Percentiles rank a stretch among this genome's conserved stretches.
phyloP scores from a whole-genome alignment of 2,888 invertebrate species.

The Drosophila infuscata region DNA sequence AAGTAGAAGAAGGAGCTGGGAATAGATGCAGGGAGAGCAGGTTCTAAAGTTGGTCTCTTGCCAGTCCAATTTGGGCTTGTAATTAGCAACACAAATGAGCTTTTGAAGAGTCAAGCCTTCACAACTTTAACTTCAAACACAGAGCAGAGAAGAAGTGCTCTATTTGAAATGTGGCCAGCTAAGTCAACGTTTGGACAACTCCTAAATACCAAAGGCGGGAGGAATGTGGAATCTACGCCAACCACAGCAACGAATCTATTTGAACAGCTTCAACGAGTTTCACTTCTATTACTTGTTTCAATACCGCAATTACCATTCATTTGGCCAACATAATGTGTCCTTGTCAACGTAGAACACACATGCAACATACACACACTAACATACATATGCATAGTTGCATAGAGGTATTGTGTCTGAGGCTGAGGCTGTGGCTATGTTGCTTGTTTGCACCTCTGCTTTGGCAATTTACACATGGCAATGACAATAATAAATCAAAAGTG shows the following conservation, averaged over 20 bases:
- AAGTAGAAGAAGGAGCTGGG: neutral
- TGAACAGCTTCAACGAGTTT: slow-evolving; percentile 52
- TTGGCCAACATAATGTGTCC: slow-evolving; percentile 78
- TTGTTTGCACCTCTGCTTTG: slow-evolving; percentile 79
- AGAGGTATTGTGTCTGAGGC: slow-evolving; percentile 9
- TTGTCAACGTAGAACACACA: slow-evolving; percentile 59
- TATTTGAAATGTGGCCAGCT: slow-evolving; percentile 50
- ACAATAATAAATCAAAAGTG: slow-evolving; percentile 81
- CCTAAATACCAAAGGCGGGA: neutral
- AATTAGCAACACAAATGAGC: slow-evolving; percentile 73
- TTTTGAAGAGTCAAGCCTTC: slow-evolving; percentile 28
- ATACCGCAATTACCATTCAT: slow-evolving; percentile 79
- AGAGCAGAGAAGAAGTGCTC: slow-evolving; percentile 26
- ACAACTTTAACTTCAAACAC: slow-evolving; percentile 47
- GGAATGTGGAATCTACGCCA: neutral
- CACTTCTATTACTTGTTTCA: slow-evolving; percentile 80
- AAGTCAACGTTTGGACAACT: slow-evolving; percentile 22
- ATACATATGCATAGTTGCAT: slow-evolving; percentile 11
- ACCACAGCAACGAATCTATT: slow-evolving; percentile 47
- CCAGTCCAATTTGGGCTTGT: slow-evolving; percentile 65
- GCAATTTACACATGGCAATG: slow-evolving; percentile 79
- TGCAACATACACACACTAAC: neutral
- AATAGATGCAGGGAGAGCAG: neutral
- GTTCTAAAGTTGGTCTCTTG: slow-evolving; percentile 21
- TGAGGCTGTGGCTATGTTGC: slow-evolving; percentile 44